Percentiles rank a stretch among this genome's conserved stretches.
phyloP scores from a whole-genome alignment of 2,888 invertebrate species.

The Eupeodes latifasciatus region DNA sequence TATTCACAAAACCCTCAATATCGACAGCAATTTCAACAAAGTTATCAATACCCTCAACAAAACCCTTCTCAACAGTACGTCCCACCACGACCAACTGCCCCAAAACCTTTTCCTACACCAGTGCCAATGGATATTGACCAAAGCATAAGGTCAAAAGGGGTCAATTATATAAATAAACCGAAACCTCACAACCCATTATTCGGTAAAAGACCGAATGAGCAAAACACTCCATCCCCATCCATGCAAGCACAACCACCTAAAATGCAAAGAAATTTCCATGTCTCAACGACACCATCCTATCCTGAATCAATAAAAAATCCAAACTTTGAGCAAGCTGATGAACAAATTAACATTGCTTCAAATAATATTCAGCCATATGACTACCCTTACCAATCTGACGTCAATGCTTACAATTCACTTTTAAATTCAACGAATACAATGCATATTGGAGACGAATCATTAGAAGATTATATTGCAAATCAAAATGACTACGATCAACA shows the following conservation, averaged over 20 bases:
- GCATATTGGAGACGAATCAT: neutral
- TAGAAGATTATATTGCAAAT: neutral
- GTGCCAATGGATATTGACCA: constrained; percentile 11
- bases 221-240: too few relatives aligned
- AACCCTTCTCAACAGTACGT: too few relatives aligned
- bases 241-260: neutral
- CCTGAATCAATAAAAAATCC: too few relatives aligned
- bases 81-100: neutral
- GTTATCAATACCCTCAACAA: too few relatives aligned
- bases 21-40: too few relatives aligned
- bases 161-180: constrained; percentile 19
- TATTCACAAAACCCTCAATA: too few relatives aligned
- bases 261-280: neutral
- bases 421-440: neutral
- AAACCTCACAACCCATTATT: neutral
- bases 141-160: neutral
- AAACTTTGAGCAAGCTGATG: neutral
- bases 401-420: neutral
- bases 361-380: constrained; percentile 1
- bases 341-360: neutral
- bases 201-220: too few relatives aligned
- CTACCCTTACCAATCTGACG: neutral
- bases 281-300: neutral
- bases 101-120: neutral
- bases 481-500: neutral